Evolutionary conservation across 1,140 invertebrate species (phyloP).

Genomic region (Drosophila sturtevanti): DNA sequence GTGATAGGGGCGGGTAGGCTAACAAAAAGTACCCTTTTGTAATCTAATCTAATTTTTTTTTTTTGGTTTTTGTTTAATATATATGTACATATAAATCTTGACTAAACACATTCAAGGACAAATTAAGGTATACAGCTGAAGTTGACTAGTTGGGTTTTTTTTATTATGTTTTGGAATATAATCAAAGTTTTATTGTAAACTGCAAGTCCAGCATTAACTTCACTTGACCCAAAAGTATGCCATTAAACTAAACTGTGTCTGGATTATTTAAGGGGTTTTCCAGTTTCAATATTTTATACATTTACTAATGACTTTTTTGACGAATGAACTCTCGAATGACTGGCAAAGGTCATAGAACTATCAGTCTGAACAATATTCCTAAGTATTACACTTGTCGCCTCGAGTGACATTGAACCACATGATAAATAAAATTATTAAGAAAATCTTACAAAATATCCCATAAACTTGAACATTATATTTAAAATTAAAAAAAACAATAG

Average conservation of each 20-base stretch:
- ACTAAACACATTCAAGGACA: not conserved
- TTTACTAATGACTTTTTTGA: conserved; percentile 1
- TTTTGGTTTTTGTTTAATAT: conserved; percentile 12
- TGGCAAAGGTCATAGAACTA: not conserved
- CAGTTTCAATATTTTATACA: not conserved
- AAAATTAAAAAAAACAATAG: too few species aligned
- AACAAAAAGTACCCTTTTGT: conserved; percentile 41
- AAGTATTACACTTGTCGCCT: conserved; percentile 14
- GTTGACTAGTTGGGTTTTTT: not conserved
- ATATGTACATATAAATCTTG: conserved; percentile 44
- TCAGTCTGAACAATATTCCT: not conserved
- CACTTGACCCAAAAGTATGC: not conserved
- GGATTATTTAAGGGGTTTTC: not conserved
- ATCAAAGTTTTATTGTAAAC: conserved; percentile 24
- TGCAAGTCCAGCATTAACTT: not conserved
- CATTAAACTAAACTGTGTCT: not conserved
- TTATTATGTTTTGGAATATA: too few species aligned
- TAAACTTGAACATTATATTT: conserved; percentile 19
- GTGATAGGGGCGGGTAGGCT: not conserved
- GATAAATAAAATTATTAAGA: conserved; percentile 15
- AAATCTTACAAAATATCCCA: conserved; percentile 20
- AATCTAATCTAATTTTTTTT: conserved; percentile 52
- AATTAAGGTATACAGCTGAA: not conserved
- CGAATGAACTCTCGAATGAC: not conserved
- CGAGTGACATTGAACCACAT: conserved; percentile 18